Evolutionary conservation across 2,888 invertebrate genomes (phyloP).

Genomic region (Acrobasis consociella): DNA sequence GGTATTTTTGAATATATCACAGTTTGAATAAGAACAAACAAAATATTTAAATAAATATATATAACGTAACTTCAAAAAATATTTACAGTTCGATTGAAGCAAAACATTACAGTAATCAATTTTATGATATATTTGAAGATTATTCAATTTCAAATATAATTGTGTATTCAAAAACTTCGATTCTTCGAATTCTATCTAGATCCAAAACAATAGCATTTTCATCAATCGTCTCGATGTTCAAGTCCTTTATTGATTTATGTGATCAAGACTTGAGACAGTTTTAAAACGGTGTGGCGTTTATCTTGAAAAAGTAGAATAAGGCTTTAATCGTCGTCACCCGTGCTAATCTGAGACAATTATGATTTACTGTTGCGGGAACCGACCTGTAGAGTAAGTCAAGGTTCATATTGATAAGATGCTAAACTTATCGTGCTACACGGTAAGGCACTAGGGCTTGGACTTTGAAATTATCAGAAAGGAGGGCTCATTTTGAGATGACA

Average conservation of each 20-base stretch:
- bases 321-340: conserved; percentile 46
- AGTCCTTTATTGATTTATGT: conserved; percentile 1
- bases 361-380: conserved; percentile 53
- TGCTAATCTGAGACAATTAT: conserved; percentile 51
- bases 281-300: conserved; percentile 5
- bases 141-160: too few species aligned
- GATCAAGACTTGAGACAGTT: neutral
- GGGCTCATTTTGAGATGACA: conserved; percentile 1
- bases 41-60: neutral
- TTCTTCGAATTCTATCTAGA: neutral
- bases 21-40: too few species aligned
- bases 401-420: conserved; percentile 53
- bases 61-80: neutral
- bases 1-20: neutral
- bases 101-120: neutral
- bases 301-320: conserved; percentile 22
- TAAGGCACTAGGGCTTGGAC: conserved; percentile 5
- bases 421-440: conserved; percentile 66
- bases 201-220: conserved; percentile 6
- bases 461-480: conserved; percentile 6
- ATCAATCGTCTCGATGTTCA: conserved; percentile 6
- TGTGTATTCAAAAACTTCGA: neutral
- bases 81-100: neutral
- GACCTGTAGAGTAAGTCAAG: conserved; percentile 66
- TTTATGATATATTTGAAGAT: too few species aligned